Percentiles rank a stretch among this genome's conserved stretches.
phyloP scores from a whole-genome alignment of 1,140 invertebrate genomes.

The Contarinia nasturtii region DNA sequence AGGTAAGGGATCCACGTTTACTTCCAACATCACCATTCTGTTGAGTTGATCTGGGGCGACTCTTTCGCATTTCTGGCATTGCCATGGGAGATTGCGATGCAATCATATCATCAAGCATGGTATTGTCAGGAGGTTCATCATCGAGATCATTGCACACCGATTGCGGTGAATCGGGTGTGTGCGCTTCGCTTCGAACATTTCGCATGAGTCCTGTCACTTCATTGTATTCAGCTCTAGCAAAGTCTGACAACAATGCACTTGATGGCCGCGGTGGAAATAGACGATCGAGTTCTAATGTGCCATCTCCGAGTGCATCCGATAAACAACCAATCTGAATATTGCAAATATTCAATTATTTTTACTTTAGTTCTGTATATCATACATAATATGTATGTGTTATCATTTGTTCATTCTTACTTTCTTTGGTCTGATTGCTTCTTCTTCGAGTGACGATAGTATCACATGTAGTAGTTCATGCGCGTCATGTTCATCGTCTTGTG shows the following conservation, averaged over 20 bases:
- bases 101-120: neutral
- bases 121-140: conserved; percentile 5
- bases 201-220: conserved; percentile 18
- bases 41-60: conserved; percentile 8
- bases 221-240: conserved; percentile 18
- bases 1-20: conserved; percentile 16
- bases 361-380: neutral
- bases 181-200: conserved; percentile 20
- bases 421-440: conserved; percentile 42
- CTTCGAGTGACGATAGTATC: conserved; percentile 65
- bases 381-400: too few species aligned
- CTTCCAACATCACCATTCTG: conserved; percentile 7
- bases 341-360: neutral
- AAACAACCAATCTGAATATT: conserved; percentile 37
- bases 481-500: conserved; percentile 76
- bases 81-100: neutral
- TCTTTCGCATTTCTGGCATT: conserved; percentile 1
- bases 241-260: conserved; percentile 21
- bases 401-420: conserved; percentile 4
- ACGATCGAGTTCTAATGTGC: conserved; percentile 7
- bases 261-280: conserved; percentile 16
- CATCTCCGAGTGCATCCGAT: conserved; percentile 38
- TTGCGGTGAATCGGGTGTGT: conserved; percentile 21
- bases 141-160: conserved; percentile 19
- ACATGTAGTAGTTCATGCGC: conserved; percentile 82